These are phyloP conservation scores for Phrynosoma platyrhinos DNA, from an alignment of 2,113 vertebrate genomes.

Conservation along the genomic window DNA sequence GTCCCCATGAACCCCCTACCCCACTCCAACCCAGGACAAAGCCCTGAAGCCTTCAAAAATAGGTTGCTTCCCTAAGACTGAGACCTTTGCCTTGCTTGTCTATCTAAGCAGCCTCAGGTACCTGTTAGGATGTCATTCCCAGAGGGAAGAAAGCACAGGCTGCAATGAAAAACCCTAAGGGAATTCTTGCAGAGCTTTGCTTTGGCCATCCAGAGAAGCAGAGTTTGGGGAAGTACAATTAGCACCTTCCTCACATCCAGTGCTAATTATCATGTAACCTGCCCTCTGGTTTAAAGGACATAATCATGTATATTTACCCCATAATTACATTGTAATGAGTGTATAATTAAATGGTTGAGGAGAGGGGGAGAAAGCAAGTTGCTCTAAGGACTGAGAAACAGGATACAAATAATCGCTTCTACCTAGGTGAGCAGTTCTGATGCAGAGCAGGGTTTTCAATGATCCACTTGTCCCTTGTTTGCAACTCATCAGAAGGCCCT, in stretches of 20 bases:
- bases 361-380: background rate
- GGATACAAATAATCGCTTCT: conserved; percentile 32
- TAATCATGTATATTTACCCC: conserved; percentile 30
- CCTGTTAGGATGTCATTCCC: conserved; percentile 5
- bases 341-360: conserved; percentile 23
- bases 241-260: conserved; percentile 22
- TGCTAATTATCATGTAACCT: conserved; percentile 37
- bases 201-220: conserved; percentile 21
- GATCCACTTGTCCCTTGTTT: background rate
- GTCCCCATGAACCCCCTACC: too few species aligned
- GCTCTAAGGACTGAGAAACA: conserved; percentile 20
- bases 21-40: too few species aligned
- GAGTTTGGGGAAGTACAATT: conserved; percentile 21
- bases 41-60: background rate
- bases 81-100: background rate
- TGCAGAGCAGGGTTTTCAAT: background rate
- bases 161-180: background rate
- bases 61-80: background rate
- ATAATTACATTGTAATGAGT: conserved; percentile 26
- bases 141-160: background rate
- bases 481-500: background rate
- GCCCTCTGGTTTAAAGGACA: conserved; percentile 32
- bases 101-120: background rate
- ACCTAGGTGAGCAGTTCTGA: background rate
- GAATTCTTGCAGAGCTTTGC: conserved; percentile 1